A percentile compares a stretch with the other conserved stretches of the same genome.
These are phyloP conservation scores for Tetraneura akinire DNA, from an alignment of 1,140 invertebrate genomes.

Conservation along the genomic window DNA sequence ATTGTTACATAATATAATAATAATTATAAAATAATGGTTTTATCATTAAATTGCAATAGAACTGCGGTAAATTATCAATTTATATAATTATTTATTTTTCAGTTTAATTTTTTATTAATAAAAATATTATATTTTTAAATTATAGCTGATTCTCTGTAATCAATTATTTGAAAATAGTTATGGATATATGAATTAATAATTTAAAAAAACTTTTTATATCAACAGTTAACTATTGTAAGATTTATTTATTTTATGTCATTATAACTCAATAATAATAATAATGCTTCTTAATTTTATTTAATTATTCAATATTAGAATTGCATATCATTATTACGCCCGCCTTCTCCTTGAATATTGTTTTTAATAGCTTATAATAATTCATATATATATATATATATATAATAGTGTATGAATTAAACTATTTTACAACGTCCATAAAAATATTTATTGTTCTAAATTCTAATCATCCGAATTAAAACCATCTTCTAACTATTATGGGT, in stretches of 20 bases:
- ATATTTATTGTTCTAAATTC: conserved; percentile 1
- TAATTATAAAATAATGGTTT: no score
- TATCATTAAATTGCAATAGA: no score
- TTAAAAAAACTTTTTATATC: no score
- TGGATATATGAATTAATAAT: neutral
- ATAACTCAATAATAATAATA: neutral
- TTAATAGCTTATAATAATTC: neutral
- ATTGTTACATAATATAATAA: no score
- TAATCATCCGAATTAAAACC: no score
- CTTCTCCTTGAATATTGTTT: neutral
- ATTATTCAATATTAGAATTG: neutral
- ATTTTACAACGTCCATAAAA: conserved; percentile 8
- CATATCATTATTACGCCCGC: neutral
- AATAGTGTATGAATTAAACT: neutral
- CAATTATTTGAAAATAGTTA: neutral
- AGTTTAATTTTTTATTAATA: neutral
- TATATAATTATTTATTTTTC: neutral
- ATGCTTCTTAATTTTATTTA: neutral
- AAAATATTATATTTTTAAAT: no score
- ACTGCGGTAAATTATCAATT: neutral
- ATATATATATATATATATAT: no score
- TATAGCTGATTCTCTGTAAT: neutral
- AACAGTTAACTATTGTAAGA: neutral
- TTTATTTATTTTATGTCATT: conserved; percentile 10
- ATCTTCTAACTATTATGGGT: conserved; percentile 9